Base-by-base conservation (phyloP, 2,797 vertebrate genomes). In the Coregonus sp. region DNA sequence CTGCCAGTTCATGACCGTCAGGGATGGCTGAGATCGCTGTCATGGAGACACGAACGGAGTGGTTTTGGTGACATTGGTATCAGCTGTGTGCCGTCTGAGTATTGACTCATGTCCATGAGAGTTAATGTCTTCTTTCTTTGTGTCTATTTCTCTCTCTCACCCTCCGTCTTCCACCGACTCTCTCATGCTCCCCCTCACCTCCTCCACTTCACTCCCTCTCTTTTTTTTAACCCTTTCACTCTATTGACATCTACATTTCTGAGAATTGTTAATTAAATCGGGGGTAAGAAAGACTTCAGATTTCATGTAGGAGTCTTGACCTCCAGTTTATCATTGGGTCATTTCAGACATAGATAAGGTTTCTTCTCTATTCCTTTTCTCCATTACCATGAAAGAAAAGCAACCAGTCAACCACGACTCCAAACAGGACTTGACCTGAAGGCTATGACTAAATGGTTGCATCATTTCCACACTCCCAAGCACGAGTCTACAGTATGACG, bases 31-130 rank as follows among this genome's bases (percentile, higher is more conserved):
- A 4, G 3, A 2, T 54, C 59, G 88, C 89, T 89, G 85, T 79
- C 90, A 91, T 87, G 80, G 89, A 79, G 73, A 90, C 50, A 75
- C 35, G 73, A 76, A 77, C 72, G 29, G 54, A 1, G 70, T 1
- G 25, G 66, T 84, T 75, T 67, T 9, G 37, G 68, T 78, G 86
- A 88, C 86, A 86, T 81, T 77, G 75, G 73, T 54, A 67, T 78
- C 2, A 11, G 65, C 83, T 69, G 63, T 77, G 82, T 29, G 79
- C 74, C 51, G 51, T 87, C 80, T 77, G 80, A 80, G 80, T 77
- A 85, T 78, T 15, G 82, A 81, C 79, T 87, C 20, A 76, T 86
- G 40, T 47, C 40, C 40, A 47, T 12, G 40, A 47, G 9, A 33
- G 67, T 4, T 56, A 20, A 14, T 65, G 3, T 56, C 66, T 47